Evolutionary conservation across 1,140 invertebrate genomes (phyloP), one percentile per base, ranked within the genome.

Genomic region (Aphaenogaster floridana): DNA sequence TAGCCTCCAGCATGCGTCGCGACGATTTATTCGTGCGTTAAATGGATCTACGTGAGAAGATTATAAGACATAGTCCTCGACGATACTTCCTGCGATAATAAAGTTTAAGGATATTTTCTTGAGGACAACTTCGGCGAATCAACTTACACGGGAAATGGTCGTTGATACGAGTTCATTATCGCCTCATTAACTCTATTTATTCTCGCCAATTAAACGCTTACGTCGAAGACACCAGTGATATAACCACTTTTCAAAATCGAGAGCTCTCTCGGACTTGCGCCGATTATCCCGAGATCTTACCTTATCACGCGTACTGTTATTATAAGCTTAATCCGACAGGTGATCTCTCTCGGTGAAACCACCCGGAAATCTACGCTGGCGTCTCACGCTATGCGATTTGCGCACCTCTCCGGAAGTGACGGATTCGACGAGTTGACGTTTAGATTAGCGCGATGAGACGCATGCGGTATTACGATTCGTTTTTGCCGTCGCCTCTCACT

Each of bases 391-490:
- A 50, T 15, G 74, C 13, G 42, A 59, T 59, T 45, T 57, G 39
- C 42, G 42, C 45, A 59, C 7, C 45, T 61, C 69, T 86, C 59
- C 72, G 83, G 78, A 89, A 86, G 86, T 64, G 78, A 80, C 48
- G 48, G 76, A 91, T 83, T 79, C 81, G 52, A 68, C 21, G 61
- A 86, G 87, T 87, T 69, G 87, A 91, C 86, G 80, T 89, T 91
- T 85, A 87, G 87, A 89, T 91, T 91, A 91, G 76, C 68, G 11
- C 42, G 15, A 84, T n/a, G 74, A 68, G 50, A 76, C 61, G 39
- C 11, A 59, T 11, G 4, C 15, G n/a, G 64, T 39, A 52, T 36
- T 39, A 61, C 50, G 13, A 3, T 48, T 59, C 72, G 57, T 85
- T 88, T 88, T 85, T 85, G 64, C 45, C 50, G 28, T 64, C 11